Base-by-base conservation (phyloP, 2,888 invertebrate genomes). In the Sarcophaga caerulescens region DNA sequence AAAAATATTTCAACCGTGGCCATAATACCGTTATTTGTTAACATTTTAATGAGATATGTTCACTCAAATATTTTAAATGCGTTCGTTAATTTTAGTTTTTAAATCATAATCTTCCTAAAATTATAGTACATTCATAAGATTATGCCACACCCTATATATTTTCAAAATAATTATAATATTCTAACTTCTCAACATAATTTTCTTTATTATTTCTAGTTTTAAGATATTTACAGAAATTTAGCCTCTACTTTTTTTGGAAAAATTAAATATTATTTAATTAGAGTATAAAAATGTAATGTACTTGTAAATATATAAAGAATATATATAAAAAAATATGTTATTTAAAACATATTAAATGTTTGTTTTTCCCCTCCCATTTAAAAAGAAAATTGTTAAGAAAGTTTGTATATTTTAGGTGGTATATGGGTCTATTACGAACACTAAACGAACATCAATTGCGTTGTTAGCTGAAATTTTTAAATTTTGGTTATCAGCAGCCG, bases 31-130 rank as follows among this genome's bases (percentile, higher is more conserved):
- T n/a, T 19, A 21, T 76, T 65, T 70, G 25, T 84, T 63, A 69
- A 63, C 68, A 68, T 68, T 52, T 52, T 14, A 14, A 52, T 17
- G 12, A 52, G 52, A 52, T 52, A 17, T 10, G 17, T 52, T 17
- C 10, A 52, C 12, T 52, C 17, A 14, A 52, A 52, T 52, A 52
- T 17, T 52, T 52, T 52, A 52, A 52, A 14, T 14, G 17, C 12
- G 8, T 52, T 52, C 71, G 45, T 63, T 84, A 69, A 23, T 70
- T 69, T 47, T 78, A 19, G 52, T 65, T 70, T 21, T 12, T 60
- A 52, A 75, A 79, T 79, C 75, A 79, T 68, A 57, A 78, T 79
- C 74, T 79, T 84, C 77, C 76, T 62, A 71, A 66, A 52, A 65
- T 84, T 66, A 52, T 47, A 65, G 19, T n/a, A 62, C 21, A n/a